Percentiles rank a stretch among this genome's conserved stretches.
Conservation (phyloP, 2,888 invertebrate species). For the Onthophagus sagittarius region DNA sequence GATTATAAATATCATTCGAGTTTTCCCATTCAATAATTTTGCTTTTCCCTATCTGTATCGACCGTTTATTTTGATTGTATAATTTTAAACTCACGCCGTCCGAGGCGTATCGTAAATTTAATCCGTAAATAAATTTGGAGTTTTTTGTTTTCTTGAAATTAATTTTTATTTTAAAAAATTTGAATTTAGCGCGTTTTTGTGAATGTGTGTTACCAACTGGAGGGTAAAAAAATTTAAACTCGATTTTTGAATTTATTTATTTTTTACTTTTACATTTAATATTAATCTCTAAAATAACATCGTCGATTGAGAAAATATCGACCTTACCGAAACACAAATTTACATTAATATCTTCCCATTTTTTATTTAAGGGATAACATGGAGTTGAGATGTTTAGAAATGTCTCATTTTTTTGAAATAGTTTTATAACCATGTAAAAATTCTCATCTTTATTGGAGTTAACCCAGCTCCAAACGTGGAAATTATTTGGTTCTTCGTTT, state of each 20-base stretch:
- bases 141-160: background rate
- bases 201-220: background rate
- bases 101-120: background rate
- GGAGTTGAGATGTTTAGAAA: slow-evolving; percentile 37
- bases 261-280: slow-evolving; percentile 8
- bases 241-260: background rate
- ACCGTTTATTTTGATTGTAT: slow-evolving; percentile 8
- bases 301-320: background rate
- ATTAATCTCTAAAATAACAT: slow-evolving; percentile 14
- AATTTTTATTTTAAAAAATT: background rate
- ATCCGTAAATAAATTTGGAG: background rate
- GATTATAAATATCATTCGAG: slow-evolving; percentile 23
- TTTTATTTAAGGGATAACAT: slow-evolving; percentile 36
- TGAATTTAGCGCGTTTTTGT: background rate
- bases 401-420: slow-evolving; percentile 32
- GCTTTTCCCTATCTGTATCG: slow-evolving; percentile 15
- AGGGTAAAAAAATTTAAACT: background rate
- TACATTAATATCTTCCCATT: slow-evolving; percentile 37
- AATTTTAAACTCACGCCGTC: slow-evolving; percentile 7
- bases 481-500: background rate
- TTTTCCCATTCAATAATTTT: slow-evolving; percentile 25
- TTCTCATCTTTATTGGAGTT: background rate
- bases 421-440: slow-evolving; percentile 32
- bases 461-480: background rate
- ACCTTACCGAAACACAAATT: slow-evolving; percentile 36